Conservation (phyloP, 2,888 invertebrate genomes). For the Griposia aprilina region DNA sequence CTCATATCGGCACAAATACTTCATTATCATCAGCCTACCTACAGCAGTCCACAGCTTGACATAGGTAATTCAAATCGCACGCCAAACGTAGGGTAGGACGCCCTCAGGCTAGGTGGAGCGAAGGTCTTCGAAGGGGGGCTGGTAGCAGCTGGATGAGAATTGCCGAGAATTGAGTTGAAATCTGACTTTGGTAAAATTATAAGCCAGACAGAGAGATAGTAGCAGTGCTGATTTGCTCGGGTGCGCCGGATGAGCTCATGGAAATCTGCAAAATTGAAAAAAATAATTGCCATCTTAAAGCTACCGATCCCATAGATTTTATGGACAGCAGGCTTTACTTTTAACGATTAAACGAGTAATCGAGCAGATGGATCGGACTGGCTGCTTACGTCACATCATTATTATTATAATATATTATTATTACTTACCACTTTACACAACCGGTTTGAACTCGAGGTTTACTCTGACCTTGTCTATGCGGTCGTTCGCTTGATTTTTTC, state of each 20-base stretch:
- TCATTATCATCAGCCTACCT: not conserved
- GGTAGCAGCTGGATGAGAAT: too few species aligned
- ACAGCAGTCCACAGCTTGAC: not conserved
- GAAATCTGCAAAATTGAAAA: not conserved
- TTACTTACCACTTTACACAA: constrained; percentile 34
- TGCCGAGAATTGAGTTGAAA: not conserved
- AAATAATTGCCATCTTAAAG: not conserved
- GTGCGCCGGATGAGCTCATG: not conserved
- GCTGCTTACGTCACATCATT: constrained; percentile 26
- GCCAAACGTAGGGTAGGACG: too few species aligned
- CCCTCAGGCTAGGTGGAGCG: not conserved
- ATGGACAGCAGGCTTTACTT: constrained; percentile 15
- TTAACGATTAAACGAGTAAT: constrained; percentile 3
- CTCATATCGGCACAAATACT: not conserved
- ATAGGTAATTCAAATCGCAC: too few species aligned
- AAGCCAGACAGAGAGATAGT: not conserved
- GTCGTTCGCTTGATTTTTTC: constrained; percentile 67
- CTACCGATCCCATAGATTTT: not conserved
- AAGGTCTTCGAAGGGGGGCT: not conserved
- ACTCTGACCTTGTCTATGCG: constrained; percentile 66
- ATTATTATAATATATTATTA: constrained; percentile 24
- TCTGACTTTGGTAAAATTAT: not conserved
- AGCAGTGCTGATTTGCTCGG: too few species aligned
- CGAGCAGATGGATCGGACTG: constrained; percentile 14
- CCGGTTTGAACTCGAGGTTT: constrained; percentile 37